These are phyloP conservation scores for Antedon mediterranea DNA, from an alignment of 53 echinoderm and acorn worm genomes.

Conservation along the genomic window DNA sequence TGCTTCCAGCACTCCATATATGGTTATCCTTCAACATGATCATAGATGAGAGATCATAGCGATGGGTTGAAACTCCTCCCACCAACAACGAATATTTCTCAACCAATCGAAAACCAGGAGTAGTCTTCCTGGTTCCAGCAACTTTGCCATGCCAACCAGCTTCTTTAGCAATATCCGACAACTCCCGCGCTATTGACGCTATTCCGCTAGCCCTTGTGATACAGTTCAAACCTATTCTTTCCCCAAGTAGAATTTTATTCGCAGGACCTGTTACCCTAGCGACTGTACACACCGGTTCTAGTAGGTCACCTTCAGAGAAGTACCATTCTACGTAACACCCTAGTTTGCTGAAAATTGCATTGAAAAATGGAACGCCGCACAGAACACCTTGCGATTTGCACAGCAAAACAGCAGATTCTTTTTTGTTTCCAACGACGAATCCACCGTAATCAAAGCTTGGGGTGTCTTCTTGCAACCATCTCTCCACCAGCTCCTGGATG, in stretches of 20 bases:
- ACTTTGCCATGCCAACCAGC: constrained; percentile 63
- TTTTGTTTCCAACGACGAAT: constrained; percentile 67
- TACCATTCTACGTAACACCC: constrained; percentile 67
- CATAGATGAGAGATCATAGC: constrained; percentile 93
- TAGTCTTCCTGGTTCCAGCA: constrained; percentile 87
- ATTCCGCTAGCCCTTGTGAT: constrained; percentile 75
- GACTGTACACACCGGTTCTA: constrained; percentile 51
- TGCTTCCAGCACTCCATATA: constrained; percentile 93
- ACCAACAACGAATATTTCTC: constrained; percentile 87
- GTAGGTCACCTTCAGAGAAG: constrained; percentile 41
- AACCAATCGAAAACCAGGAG: constrained; percentile 88
- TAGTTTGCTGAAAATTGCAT: constrained; percentile 63
- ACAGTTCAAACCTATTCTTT: constrained; percentile 73
- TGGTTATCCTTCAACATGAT: constrained; percentile 98
- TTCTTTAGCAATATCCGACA: constrained; percentile 37
- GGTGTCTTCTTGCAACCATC: constrained; percentile 72
- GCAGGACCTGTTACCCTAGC: constrained; percentile 69
- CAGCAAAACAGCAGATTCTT: constrained; percentile 71
- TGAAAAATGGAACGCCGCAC: constrained; percentile 85
- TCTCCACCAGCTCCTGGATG: constrained; percentile 35
- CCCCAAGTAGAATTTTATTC: constrained; percentile 66
- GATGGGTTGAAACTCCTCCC: constrained; percentile 84
- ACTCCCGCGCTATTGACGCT: constrained; percentile 46
- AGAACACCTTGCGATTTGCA: constrained; percentile 90
- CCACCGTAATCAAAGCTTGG: constrained; percentile 89